Conservation (phyloP, 1,140 invertebrate genomes). For the Drosophila yakuba region DNA sequence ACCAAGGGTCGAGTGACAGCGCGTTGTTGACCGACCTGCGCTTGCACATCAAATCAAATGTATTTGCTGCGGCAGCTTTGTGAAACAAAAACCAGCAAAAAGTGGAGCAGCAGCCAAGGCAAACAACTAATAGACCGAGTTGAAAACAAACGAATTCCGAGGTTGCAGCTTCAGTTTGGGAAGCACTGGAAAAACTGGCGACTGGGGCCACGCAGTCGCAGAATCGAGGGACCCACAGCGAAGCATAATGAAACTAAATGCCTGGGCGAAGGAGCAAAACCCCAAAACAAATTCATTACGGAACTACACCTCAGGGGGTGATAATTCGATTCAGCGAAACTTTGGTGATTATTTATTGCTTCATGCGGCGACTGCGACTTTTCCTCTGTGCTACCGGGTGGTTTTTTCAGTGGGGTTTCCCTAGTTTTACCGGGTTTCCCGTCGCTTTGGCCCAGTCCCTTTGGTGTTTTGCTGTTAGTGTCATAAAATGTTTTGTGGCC, state of each 20-base stretch:
- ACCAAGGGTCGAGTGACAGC: conserved; percentile 63
- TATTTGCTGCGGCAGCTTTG: conserved; percentile 68
- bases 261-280: conserved; percentile 57
- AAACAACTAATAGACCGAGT: conserved; percentile 60
- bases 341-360: conserved; percentile 83
- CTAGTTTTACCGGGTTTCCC: conserved; percentile 6
- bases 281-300: conserved; percentile 82
- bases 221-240: conserved; percentile 33
- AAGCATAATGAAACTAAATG: conserved; percentile 79
- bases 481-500: conserved; percentile 80
- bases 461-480: conserved; percentile 76
- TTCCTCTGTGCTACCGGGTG: conserved; percentile 25
- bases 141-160: conserved; percentile 46
- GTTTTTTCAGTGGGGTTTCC: conserved; percentile 10
- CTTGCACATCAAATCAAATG: conserved; percentile 69
- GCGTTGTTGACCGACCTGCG: conserved; percentile 5
- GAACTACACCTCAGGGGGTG: conserved; percentile 81
- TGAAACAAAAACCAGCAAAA: conserved; percentile 26
- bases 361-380: conserved; percentile 61
- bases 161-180: conserved; percentile 18
- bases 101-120: conserved; percentile 40
- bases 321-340: conserved; percentile 83
- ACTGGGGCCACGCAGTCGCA: conserved; percentile 71
- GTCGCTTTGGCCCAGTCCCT: conserved; percentile 38
- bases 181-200: neutral